Evolutionary conservation across 2,888 invertebrate species (phyloP).

Genomic region (Brachyopa scutellaris): DNA sequence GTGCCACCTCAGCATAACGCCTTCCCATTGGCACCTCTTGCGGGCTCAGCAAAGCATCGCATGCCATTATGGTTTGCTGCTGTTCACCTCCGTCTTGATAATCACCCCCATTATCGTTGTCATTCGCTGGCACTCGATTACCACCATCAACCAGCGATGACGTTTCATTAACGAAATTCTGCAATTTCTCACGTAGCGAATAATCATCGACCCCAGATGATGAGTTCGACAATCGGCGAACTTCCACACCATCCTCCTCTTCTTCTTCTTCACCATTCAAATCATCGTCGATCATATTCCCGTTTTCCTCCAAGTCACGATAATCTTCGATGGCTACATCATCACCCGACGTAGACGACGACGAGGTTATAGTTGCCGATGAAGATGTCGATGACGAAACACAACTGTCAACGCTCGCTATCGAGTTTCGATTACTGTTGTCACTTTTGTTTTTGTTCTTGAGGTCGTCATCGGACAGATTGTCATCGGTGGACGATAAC

Average conservation of each 20-base stretch:
- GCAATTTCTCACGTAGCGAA: conserved; percentile 80
- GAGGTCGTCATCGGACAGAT: conserved; percentile 66
- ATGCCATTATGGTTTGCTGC: conserved; percentile 70
- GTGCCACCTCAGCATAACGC: conserved; percentile 81
- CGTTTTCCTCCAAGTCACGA: conserved; percentile 79
- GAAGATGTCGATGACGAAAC: conserved; percentile 77
- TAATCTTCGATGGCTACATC: conserved; percentile 78
- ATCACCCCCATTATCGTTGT: conserved; percentile 60
- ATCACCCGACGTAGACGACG: conserved; percentile 74
- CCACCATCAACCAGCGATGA: conserved; percentile 63
- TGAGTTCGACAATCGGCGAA: conserved; percentile 76
- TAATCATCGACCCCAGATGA: conserved; percentile 80
- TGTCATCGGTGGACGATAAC: conserved; percentile 62
- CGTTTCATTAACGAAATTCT: conserved; percentile 79
- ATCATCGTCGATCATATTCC: conserved; percentile 77
- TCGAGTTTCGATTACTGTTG: conserved; percentile 78
- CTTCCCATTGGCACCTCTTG: conserved; percentile 82
- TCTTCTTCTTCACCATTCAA: conserved; percentile 71
- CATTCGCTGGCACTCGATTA: conserved; percentile 58
- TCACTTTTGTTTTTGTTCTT: conserved; percentile 63
- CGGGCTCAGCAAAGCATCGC: conserved; percentile 80
- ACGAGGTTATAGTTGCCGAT: conserved; percentile 74
- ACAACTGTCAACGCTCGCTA: conserved; percentile 81
- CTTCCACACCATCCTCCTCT: conserved; percentile 73
- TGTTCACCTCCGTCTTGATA: conserved; percentile 73